Conservation (phyloP, 2,113 vertebrate genomes). For the Grammomys dolichurus region DNA sequence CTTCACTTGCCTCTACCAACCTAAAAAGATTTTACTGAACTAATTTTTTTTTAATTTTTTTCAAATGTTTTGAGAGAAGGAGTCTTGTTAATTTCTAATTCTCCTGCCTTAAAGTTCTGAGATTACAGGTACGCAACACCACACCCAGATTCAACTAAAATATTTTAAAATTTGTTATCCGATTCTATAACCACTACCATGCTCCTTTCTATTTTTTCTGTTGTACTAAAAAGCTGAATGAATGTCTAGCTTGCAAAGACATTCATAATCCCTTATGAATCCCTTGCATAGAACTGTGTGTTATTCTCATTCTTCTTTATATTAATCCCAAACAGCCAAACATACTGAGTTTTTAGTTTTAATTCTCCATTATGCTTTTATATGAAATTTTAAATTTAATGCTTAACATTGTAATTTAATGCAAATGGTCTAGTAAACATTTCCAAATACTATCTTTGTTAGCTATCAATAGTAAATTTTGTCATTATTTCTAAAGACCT, state of each 20-base stretch:
- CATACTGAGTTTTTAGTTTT: conserved; percentile 13
- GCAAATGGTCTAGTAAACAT: neutral
- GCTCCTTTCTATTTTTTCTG: neutral
- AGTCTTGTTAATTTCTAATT: neutral
- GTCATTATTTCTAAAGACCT: neutral
- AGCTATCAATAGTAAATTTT: conserved; percentile 34
- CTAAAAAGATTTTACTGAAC: neutral
- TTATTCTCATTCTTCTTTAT: neutral
- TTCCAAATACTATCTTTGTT: conserved; percentile 39
- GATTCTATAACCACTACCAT: neutral
- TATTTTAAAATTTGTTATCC: neutral
- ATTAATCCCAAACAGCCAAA: neutral
- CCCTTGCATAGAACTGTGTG: neutral
- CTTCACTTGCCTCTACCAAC: neutral
- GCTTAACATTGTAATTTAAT: conserved; percentile 26
- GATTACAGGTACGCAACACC: neutral
- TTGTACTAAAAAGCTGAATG: neutral
- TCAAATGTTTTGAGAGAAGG: neutral
- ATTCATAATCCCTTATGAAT: neutral
- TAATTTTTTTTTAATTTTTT: neutral
- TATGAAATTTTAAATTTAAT: conserved; percentile 46
- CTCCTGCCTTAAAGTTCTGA: neutral
- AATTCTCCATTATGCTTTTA: conserved; percentile 38
- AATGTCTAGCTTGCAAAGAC: neutral
- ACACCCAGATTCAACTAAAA: neutral